Conservation (phyloP, 2,888 invertebrate species). For the Megamerina dolium region DNA sequence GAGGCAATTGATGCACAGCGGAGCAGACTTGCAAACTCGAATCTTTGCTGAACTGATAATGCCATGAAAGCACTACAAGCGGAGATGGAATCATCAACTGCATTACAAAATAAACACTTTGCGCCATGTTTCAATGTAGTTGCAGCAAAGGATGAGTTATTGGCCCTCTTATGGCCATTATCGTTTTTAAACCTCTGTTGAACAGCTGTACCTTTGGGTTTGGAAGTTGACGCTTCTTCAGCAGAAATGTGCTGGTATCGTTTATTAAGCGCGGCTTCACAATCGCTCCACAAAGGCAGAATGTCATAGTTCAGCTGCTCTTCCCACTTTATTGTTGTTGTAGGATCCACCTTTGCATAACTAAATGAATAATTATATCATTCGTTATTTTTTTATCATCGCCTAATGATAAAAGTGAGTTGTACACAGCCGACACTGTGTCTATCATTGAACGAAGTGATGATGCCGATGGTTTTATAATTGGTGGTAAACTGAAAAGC, state of each 20-base stretch:
- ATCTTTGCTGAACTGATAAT: too few relatives aligned
- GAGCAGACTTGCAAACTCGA: too few relatives aligned
- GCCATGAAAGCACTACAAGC: too few relatives aligned
- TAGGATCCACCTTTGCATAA: slow-evolving; percentile 15
- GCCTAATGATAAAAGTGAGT: slow-evolving; percentile 17
- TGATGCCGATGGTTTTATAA: slow-evolving; percentile 15
- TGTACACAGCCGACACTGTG: slow-evolving; percentile 18
- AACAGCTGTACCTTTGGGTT: too few relatives aligned
- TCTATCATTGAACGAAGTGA: slow-evolving; percentile 20
- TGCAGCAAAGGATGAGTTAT: too few relatives aligned
- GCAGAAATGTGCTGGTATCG: slow-evolving; percentile 11
- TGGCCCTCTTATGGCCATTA: too few relatives aligned
- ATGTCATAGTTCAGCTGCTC: slow-evolving; percentile 10
- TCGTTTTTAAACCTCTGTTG: too few relatives aligned
- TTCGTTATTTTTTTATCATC: slow-evolving; percentile 18
- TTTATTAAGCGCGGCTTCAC: slow-evolving; percentile 12
- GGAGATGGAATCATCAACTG: too few relatives aligned
- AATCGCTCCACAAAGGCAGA: slow-evolving; percentile 11
- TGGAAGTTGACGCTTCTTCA: too few relatives aligned
- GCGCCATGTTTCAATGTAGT: too few relatives aligned
- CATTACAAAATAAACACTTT: too few relatives aligned
- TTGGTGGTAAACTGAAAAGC: slow-evolving; percentile 18
- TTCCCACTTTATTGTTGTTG: slow-evolving; percentile 13
- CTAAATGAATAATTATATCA: slow-evolving; percentile 19
- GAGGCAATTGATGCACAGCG: slow-evolving; percentile 15